Base-by-base conservation (phyloP, 2,113 vertebrate species). In the Otolemur garnettii region DNA sequence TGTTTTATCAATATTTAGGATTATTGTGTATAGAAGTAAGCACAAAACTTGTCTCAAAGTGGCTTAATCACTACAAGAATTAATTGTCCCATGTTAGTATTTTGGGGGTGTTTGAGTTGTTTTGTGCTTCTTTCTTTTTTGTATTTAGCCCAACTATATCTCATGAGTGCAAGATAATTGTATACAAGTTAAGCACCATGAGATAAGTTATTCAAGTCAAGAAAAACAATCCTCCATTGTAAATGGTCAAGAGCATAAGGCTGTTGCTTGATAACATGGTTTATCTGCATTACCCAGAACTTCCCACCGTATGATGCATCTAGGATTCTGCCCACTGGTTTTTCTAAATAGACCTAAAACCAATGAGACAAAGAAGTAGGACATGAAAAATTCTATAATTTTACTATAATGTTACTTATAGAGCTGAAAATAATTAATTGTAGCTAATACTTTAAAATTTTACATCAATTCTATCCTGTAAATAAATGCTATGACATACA, bases 1-100 rank as follows among this genome's bases (percentile, higher is more conserved):
- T 55, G 15, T 68, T 80, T 81, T 59, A 81, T 72, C 69, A 28
- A 22, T 59, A 81, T 72, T 75, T n/a, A 22, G 35, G 33, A 75
- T 85, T 7, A 85, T 80, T 80, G 85, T 89, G 82, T 18, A 42
- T 75, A 28, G 5, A 90, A 79, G 15, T 74, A 74, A 60, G 75
- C n/a, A 80, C 4, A 85, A 92, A 86, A 90, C 3, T 28, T 69
- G 19, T 2, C 22, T 59, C 38, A 62, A 79, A 90, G 18, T 68
- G 22, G 5, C 4, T 26, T 71, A 69, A 55, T 74, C 30, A 45
- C 8, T 26, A 24, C 69, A 17, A 33, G 10, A 68, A 80, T 75
- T 80, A 59, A 89, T 28, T 50, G n/a, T 85, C 19, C 21, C 77
- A 28, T 33, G 11, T 35, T 78, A 91, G 11, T 30, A 80, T 59